Evolutionary conservation across 1,140 invertebrate genomes (phyloP).

Genomic region (Adoxophyes honmai): DNA sequence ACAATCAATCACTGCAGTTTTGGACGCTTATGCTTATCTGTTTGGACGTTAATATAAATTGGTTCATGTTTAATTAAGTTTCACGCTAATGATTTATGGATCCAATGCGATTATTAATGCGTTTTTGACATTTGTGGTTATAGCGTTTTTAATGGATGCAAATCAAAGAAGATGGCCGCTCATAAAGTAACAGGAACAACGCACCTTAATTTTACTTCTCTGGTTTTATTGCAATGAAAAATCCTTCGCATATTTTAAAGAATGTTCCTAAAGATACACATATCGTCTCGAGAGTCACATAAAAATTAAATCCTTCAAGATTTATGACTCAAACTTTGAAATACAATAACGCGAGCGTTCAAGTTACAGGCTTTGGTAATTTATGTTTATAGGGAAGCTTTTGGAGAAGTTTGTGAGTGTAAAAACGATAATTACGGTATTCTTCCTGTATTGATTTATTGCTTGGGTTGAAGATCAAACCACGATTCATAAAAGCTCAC

Average conservation of each 20-base stretch:
- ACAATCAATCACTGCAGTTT: constrained; percentile 52
- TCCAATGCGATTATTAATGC: constrained; percentile 21
- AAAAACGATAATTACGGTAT: constrained; percentile 40
- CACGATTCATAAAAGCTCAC: too few species aligned
- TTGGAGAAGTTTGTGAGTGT: constrained; percentile 36
- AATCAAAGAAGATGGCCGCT: constrained; percentile 5
- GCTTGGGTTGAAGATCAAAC: too few species aligned
- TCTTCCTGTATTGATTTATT: constrained; percentile 5
- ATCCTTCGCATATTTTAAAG: constrained; percentile 20
- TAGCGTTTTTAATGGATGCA: constrained; percentile 6
- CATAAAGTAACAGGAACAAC: neutral
- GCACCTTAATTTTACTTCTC: neutral
- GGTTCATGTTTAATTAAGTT: constrained; percentile 37
- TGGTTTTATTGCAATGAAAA: constrained; percentile 1
- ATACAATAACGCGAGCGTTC: constrained; percentile 63
- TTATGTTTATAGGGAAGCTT: constrained; percentile 49
- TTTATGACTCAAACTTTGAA: constrained; percentile 67
- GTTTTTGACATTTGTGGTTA: constrained; percentile 14
- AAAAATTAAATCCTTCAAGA: constrained; percentile 62
- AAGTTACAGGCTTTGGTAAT: constrained; percentile 54
- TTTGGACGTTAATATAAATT: constrained; percentile 45
- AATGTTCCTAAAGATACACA: constrained; percentile 28
- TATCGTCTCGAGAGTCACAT: constrained; percentile 47
- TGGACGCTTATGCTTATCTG: constrained; percentile 38
- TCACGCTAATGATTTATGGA: constrained; percentile 38